Evolutionary conservation across 2,888 invertebrate genomes (phyloP), one percentile per base, ranked within the genome.

Genomic region (Disparrhopalites patrizii): DNA sequence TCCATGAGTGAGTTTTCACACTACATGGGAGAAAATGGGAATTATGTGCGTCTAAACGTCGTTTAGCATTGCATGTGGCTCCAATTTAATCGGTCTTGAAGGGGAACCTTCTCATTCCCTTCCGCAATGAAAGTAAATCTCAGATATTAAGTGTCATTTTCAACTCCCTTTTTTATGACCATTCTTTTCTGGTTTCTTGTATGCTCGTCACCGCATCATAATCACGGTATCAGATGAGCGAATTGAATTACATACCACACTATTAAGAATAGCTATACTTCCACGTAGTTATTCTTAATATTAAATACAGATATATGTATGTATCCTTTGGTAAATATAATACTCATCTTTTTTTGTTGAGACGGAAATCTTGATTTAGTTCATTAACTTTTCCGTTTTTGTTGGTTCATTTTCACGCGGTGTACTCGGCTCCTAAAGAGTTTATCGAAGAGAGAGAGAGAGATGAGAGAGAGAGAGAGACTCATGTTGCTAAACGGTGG

Each of bases 291-390:
- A n/a, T n/a, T n/a, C n/a, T n/a, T n/a, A n/a, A n/a, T n/a, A n/a
- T n/a, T n/a, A n/a, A n/a, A n/a, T n/a, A n/a, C n/a, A n/a, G n/a
- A 36, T 36, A 15, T 36, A 36, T 36, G 36, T 36, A 36, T 7
- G 36, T 36, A 15, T 36, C 8, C 5, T 43, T 43, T 43, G 15
- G 7, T 43, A 43, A n/a, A 43, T 47, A 47, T 31, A 52, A 31
- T 52, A 52, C 10, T 52, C 30, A 25, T 52, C 31, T 52, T 28
- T 47, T 54, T 47, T 38, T 56, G 57, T 57, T 61, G 62, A 47
- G 55, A 54, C 60, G 66, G 66, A 66, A 66, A 66, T 66, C 61
- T 66, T 66, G 66, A 66, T 66, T 55, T 51, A 66, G 66, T 65
- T 65, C 61, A 65, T 65, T 65, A 65, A 52, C 43, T 66, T n/a